Percentiles rank a stretch among this genome's conserved stretches.
phyloP scores from a whole-genome alignment of 2,113 vertebrate genomes.

The Microtus oregoni region DNA sequence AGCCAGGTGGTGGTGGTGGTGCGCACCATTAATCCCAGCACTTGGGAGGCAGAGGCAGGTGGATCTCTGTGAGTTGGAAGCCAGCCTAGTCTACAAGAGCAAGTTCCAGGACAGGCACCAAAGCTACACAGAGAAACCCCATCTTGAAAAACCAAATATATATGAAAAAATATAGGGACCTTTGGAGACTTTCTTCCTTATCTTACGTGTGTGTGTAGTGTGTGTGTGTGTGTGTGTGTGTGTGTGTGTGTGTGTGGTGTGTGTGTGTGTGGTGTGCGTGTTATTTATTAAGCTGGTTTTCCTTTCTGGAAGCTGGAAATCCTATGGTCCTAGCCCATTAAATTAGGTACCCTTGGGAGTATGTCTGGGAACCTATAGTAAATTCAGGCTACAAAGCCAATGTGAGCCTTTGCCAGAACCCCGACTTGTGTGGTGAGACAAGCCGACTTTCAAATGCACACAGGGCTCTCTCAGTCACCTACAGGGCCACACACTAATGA shows the following conservation, averaged over 20 bases:
- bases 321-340: constrained; percentile 7
- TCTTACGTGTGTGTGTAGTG: too few species aligned
- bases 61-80: too few species aligned
- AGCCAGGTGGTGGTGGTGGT: too few species aligned
- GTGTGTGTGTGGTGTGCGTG: background rate
- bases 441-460: background rate
- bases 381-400: background rate
- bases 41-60: too few species aligned
- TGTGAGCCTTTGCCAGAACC: background rate
- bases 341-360: background rate
- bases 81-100: too few species aligned
- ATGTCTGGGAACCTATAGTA: background rate
- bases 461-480: constrained; percentile 14
- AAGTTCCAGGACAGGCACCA: too few species aligned
- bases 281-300: background rate
- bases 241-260: background rate
- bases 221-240: too few species aligned
- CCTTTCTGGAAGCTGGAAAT: constrained; percentile 48
- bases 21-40: too few species aligned
- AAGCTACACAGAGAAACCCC: too few species aligned
- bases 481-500: constrained; percentile 20
- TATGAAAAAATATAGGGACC: background rate
- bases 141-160: too few species aligned
- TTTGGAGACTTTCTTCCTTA: background rate
- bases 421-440: background rate